phyloP scores from a whole-genome alignment of 2,113 vertebrate species.

The Vireo altiloquus region DNA sequence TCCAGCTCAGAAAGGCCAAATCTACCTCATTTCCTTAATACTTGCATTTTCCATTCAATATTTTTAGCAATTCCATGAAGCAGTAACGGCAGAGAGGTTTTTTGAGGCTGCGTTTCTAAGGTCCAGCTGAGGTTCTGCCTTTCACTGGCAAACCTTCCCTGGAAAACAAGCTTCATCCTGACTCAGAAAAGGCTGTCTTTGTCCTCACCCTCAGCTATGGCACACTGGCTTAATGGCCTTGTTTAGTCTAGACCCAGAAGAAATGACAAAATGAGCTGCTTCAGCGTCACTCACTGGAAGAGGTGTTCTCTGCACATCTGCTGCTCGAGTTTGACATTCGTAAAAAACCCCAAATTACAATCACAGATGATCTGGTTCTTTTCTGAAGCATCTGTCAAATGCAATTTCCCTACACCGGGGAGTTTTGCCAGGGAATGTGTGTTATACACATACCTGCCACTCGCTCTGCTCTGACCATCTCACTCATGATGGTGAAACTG shows the following conservation, averaged over 20 bases:
- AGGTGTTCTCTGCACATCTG: background rate
- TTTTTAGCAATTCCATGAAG: slow-evolving; percentile 54
- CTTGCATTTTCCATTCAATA: slow-evolving; percentile 59
- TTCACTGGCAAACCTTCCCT: background rate
- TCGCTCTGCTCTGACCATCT: background rate
- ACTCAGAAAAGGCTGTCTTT: slow-evolving; percentile 47
- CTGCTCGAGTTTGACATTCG: background rate
- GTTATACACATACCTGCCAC: background rate
- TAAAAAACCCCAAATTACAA: background rate
- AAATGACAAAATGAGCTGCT: slow-evolving; percentile 9
- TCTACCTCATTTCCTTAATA: slow-evolving; percentile 64
- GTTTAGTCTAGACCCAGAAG: slow-evolving; percentile 29
- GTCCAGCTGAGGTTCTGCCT: background rate
- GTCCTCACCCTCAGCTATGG: background rate
- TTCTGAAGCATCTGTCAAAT: background rate
- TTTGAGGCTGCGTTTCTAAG: slow-evolving; percentile 33
- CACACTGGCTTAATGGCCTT: background rate
- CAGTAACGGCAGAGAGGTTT: slow-evolving; percentile 24
- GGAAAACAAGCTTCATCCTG: slow-evolving; percentile 3
- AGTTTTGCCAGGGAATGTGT: background rate
- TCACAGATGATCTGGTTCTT: background rate
- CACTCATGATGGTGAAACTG: background rate
- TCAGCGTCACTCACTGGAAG: background rate
- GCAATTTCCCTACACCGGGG: background rate
- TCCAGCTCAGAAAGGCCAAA: slow-evolving; percentile 44